Percentiles rank a stretch among this genome's conserved stretches.
Evolutionary conservation across 2,113 vertebrate genomes (phyloP).

Genomic region (Pteruthius melanotis): DNA sequence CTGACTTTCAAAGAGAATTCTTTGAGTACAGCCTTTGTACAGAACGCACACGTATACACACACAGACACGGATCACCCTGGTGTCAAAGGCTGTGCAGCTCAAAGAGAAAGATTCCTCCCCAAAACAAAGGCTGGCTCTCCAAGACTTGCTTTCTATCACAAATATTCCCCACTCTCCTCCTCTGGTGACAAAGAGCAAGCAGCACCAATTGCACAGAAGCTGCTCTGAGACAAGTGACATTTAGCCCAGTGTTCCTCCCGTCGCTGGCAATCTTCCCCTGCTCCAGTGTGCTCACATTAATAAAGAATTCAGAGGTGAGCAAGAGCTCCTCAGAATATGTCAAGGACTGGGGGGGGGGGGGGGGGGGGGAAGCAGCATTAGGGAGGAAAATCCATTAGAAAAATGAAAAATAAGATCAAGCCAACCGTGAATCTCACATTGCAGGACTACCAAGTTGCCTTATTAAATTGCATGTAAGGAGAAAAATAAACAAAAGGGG

Average conservation of each 20-base stretch:
- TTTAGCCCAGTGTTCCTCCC: neutral
- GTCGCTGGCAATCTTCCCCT: neutral
- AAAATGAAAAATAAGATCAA: neutral
- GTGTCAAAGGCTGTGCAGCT: neutral
- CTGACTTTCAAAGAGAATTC: neutral
- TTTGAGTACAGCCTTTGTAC: neutral
- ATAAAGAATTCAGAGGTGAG: neutral
- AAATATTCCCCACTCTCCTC: neutral
- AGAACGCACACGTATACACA: fast-evolving
- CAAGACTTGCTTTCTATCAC: neutral
- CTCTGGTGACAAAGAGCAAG: neutral
- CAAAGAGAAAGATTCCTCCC: neutral
- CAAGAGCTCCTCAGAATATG: neutral
- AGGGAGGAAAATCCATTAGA: neutral
- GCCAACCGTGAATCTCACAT: neutral
- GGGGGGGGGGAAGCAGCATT: neutral
- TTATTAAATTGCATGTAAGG: neutral
- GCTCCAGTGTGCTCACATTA: neutral
- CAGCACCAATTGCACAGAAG: neutral
- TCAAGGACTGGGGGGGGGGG: neutral
- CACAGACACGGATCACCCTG: fast-evolving
- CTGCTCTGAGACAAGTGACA: constrained; percentile 5
- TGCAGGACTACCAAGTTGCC: neutral
- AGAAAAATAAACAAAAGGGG: neutral
- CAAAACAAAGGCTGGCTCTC: neutral